Evolutionary conservation across 2,888 invertebrate species (phyloP).

Genomic region (Rotaria sp.): DNA sequence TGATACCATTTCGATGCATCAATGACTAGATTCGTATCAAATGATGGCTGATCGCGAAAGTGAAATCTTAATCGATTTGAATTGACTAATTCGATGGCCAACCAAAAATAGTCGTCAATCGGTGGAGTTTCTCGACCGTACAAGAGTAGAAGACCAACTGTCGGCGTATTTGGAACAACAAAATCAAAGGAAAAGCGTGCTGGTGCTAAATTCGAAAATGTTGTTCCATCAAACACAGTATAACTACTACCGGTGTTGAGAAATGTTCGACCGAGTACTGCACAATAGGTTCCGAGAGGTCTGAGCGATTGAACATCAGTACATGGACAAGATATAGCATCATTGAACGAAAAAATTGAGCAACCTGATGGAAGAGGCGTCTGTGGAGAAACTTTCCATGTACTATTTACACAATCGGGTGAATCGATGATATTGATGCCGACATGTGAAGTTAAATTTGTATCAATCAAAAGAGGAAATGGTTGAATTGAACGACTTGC

Average conservation of each 20-base stretch:
- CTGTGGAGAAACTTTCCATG: too few relatives aligned
- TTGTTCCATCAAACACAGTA: not conserved
- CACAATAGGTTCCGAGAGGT: not conserved
- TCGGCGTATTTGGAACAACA: not conserved
- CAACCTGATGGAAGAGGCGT: too few relatives aligned
- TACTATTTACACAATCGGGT: not conserved
- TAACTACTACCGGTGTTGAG: not conserved
- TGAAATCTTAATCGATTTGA: not conserved
- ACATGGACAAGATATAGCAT: too few relatives aligned
- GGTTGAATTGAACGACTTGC: not conserved
- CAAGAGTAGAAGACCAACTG: not conserved
- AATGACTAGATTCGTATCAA: not conserved
- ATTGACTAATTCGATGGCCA: not conserved
- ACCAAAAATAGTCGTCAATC: not conserved
- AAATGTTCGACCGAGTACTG: not conserved
- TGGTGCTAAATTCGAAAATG: not conserved
- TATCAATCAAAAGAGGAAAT: not conserved
- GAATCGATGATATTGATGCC: not conserved
- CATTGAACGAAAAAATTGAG: too few relatives aligned
- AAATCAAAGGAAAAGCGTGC: not conserved
- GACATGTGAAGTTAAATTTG: not conserved
- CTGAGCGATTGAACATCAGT: not conserved
- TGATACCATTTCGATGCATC: not conserved
- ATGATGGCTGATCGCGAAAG: not conserved
- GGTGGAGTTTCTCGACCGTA: not conserved